phyloP scores from a whole-genome alignment of 2,113 vertebrate species.

The Hylia prasina region DNA sequence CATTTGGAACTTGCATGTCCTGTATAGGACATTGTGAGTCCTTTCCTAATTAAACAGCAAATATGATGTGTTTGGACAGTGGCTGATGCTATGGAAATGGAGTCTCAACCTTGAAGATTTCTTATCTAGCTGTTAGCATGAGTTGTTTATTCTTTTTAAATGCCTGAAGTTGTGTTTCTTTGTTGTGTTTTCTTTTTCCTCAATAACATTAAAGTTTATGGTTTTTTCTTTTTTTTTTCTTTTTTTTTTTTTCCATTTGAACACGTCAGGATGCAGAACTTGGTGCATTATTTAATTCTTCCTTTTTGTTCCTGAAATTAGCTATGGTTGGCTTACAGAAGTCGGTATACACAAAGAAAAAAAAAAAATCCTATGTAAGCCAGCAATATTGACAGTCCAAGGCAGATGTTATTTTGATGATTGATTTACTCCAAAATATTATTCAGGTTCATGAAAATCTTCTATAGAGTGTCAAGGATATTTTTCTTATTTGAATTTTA shows the following conservation, averaged over 20 bases:
- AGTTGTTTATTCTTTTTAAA: not conserved
- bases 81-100: not conserved
- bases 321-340: not conserved
- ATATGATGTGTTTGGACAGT: not conserved
- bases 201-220: not conserved
- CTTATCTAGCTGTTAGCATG: not conserved
- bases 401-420: not conserved
- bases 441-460: not conserved
- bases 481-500: not conserved
- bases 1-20: not conserved
- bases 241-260: not conserved
- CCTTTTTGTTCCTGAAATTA: not conserved
- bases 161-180: not conserved
- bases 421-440: not conserved
- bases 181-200: not conserved
- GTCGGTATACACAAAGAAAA: not conserved
- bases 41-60: not conserved
- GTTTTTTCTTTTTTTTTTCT: fast-evolving
- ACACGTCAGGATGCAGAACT: not conserved
- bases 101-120: not conserved
- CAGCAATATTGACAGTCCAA: not conserved
- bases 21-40: not conserved
- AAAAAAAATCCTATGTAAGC: not conserved
- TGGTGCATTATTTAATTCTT: not conserved
- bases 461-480: not conserved